Evolutionary conservation across 2,888 invertebrate species (phyloP), one percentile per base, ranked within the genome.

Genomic region (Saturnia pavonia): DNA sequence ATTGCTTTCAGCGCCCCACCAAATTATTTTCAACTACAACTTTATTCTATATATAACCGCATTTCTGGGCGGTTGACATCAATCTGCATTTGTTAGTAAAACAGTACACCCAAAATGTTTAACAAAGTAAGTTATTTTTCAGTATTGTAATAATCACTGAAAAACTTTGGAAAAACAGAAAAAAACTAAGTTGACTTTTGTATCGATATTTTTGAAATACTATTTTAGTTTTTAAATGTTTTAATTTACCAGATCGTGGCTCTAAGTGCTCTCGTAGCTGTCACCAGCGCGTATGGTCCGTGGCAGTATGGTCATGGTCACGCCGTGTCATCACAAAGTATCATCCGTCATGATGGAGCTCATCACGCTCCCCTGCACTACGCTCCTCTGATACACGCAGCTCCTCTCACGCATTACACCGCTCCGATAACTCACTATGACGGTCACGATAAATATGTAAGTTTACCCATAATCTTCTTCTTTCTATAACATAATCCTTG

Each of bases 221-320:
- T 34, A 43, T 43, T 43, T 43, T 9, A 1, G n/a, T 43, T 8
- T 43, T 43, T 60, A 43, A 60, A 67, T 73, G 57, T 48, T 14
- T 42, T 22, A 48, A 68, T 69, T 75, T 83, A 68, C 76, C 82
- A 94, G 94, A 89, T 92, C 75, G 74, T 94, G 77, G 85, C 90
- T 72, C 79, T 94, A 74, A 82, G 88, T 72, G 88, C 87, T 68
- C 75, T 94, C 71, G 75, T 94, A 85, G 88, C 89, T 45, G 85
- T 94, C n/a, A 91, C 92, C 73, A 91, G 86, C 76, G 94, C 94
- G n/a, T 65, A 19, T 66, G 94, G 94, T 51, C 82, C 92, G 54
- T 87, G 65, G 65, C 40, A 65, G 11, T 65, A 80, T 54, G 86
- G 85, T 60, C 82, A 84, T 67, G 88, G 87, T 4, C 87, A 86